These are phyloP conservation scores for Apocrypta bakeri DNA, from an alignment of 1,140 invertebrate genomes.

Conservation along the genomic window DNA sequence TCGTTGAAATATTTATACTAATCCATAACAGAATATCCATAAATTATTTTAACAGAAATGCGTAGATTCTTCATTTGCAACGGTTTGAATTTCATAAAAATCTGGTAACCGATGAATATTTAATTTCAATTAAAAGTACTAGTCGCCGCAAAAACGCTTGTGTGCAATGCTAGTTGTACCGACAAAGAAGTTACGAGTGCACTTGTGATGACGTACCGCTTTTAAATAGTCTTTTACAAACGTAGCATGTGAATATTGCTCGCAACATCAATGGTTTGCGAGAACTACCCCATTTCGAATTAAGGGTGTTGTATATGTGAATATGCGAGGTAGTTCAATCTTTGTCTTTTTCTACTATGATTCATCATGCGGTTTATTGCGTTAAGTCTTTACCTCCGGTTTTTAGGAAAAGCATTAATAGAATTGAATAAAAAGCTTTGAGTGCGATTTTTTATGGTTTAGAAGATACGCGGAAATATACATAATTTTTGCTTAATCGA, in stretches of 20 bases:
- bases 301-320: slow-evolving; percentile 53
- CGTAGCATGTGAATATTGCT: slow-evolving; percentile 53
- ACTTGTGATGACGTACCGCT: slow-evolving; percentile 40
- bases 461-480: not conserved
- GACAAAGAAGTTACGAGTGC: slow-evolving; percentile 34
- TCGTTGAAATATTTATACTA: slow-evolving; percentile 18
- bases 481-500: not conserved
- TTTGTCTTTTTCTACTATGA: not conserved
- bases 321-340: slow-evolving; percentile 12
- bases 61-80: not conserved
- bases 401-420: not conserved
- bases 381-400: not conserved
- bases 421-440: not conserved
- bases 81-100: not conserved
- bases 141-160: not conserved
- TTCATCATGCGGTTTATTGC: not conserved
- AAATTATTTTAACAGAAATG: no score
- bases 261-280: slow-evolving; percentile 62
- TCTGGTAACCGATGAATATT: not conserved
- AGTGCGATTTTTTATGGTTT: not conserved
- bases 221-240: slow-evolving; percentile 51
- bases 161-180: not conserved
- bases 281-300: slow-evolving; percentile 61
- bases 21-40: not conserved
- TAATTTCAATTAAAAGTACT: slow-evolving; percentile 22